Evolutionary conservation across 37 sponge, comb jelly and placozoan genomes (phyloP), one percentile per base, ranked within the genome.

Genomic region (Oopsacas minuta): DNA sequence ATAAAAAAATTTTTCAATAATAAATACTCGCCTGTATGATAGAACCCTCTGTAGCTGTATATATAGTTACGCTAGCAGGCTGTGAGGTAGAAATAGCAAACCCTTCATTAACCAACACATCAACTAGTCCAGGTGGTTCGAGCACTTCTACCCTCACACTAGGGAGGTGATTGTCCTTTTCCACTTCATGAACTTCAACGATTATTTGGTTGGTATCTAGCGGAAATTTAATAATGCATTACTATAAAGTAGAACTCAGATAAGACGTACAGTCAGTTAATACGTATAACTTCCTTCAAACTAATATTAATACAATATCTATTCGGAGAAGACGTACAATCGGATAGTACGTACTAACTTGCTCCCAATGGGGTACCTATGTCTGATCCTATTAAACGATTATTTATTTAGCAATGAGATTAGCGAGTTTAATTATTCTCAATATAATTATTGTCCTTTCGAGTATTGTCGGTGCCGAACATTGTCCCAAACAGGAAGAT

Each of bases 401-500:
- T 42, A 17, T 8, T 42, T 17, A 42, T 42, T 42, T 17, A 42
- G 49, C 8, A 42, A 42, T 42, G 49, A 42, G 15, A 15, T 42
- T 42, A 42, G 49, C 49, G 15, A 42, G 15, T 42, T 42, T 17
- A 8, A 17, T 8, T 42, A 42, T 42, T 42, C n/a, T n/a, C n/a
- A 42, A 42, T 42, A 17, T 17, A 8, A 17, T 8, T 42, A 42
- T 42, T 42, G 15, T 42, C 8, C 49, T 42, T 15, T 42, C 49
- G 15, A 42, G 12, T 17, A 42, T 61, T 5, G 75, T n/a, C 75
- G 28, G 75, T 12, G 5, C 75, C 22, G 75, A 61, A 20, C 7
- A 84, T 32, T 90, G 90, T 35, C 90, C 87, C 17, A 37, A 49
- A 36, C 81, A 82, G 53, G 81, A 83, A 82, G 90, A 90, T 52